A percentile compares a stretch with the other conserved stretches of the same genome.
Conservation (phyloP, 1,140 invertebrate genomes). For the Lucilia sericata region DNA sequence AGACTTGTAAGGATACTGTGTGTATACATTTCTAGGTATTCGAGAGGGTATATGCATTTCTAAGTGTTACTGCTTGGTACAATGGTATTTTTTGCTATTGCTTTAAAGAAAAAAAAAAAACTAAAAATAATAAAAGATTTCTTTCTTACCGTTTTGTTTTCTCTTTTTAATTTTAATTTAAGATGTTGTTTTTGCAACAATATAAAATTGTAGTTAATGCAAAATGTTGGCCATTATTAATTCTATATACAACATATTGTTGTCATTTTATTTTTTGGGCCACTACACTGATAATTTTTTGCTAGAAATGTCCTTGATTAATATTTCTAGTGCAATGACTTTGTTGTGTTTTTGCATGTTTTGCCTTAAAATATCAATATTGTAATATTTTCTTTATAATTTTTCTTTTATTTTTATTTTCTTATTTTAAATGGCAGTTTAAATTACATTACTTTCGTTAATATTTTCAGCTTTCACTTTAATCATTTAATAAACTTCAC, state of each 20-base stretch:
- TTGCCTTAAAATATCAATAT: neutral
- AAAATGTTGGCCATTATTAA: neutral
- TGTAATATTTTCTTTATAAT: neutral
- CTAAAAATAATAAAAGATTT: neutral
- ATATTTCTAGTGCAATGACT: conserved; percentile 41
- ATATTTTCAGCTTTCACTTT: neutral
- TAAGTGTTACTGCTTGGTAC: conserved; percentile 26
- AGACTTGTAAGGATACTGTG: neutral
- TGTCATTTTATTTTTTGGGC: neutral
- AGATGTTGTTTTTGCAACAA: conserved; percentile 5
- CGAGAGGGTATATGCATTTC: neutral
- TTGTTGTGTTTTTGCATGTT: conserved; percentile 20
- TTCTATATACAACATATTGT: conserved; percentile 9
- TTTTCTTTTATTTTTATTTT: neutral
- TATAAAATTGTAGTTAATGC: neutral
- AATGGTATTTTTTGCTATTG: neutral
- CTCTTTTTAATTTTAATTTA: neutral
- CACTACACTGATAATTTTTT: too few relatives aligned
- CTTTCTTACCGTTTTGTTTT: neutral
- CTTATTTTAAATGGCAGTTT: neutral
- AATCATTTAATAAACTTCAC: neutral
- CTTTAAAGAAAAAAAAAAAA: neutral
- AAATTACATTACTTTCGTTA: neutral
- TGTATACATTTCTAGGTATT: neutral
- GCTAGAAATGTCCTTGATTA: conserved; percentile 26